Conservation (phyloP, 2,888 invertebrate genomes). For the Mylabris sibirica region DNA sequence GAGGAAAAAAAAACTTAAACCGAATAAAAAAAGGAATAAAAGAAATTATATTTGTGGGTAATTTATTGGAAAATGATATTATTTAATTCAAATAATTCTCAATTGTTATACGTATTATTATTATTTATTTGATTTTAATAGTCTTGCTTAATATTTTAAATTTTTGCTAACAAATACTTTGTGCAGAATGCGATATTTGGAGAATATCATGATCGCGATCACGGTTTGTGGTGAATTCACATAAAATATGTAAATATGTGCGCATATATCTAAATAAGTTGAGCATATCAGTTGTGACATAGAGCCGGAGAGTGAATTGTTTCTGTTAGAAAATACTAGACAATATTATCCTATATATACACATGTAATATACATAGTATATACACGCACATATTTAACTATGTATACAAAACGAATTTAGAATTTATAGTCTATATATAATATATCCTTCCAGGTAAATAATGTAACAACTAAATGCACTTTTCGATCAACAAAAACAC, state of each 20-base stretch:
- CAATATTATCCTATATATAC: slow-evolving; percentile 19
- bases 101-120: background rate
- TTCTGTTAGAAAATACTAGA: slow-evolving; percentile 38
- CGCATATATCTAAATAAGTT: slow-evolving; percentile 54
- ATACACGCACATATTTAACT: slow-evolving; percentile 13
- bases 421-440: background rate
- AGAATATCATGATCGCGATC: slow-evolving; percentile 34
- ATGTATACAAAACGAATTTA: background rate
- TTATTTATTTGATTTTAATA: background rate
- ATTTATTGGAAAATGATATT: slow-evolving; percentile 1
- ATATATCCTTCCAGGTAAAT: slow-evolving; percentile 6
- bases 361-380: slow-evolving; percentile 13
- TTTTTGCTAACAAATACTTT: slow-evolving; percentile 20
- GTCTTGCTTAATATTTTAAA: background rate
- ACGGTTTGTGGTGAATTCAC: slow-evolving; percentile 33
- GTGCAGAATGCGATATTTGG: slow-evolving; percentile 28
- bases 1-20: no score
- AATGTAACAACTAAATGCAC: slow-evolving; percentile 13
- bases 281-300: slow-evolving; percentile 46
- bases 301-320: slow-evolving; percentile 46
- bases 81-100: background rate
- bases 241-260: slow-evolving; percentile 53
- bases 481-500: background rate
- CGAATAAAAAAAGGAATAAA: background rate
- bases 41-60: background rate